phyloP scores from a whole-genome alignment of 2,113 vertebrate species.

The Agelaius phoeniceus region DNA sequence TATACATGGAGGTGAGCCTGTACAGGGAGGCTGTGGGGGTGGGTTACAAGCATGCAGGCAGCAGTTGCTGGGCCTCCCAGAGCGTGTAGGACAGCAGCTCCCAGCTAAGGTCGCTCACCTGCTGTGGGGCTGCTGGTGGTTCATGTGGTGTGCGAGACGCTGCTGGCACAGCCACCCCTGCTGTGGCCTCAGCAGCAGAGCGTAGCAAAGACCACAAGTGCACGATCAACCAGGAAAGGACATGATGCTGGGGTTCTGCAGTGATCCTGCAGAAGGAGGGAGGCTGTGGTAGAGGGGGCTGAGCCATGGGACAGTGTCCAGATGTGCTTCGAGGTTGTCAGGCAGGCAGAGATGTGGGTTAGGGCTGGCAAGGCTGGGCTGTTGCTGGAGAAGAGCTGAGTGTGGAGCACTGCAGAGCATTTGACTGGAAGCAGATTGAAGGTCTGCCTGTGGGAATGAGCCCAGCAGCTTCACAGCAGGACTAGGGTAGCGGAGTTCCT shows the following conservation, averaged over 20 bases:
- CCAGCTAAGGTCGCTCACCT: background rate
- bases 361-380: background rate
- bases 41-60: conserved; percentile 17
- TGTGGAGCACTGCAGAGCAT: background rate
- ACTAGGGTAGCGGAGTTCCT: background rate
- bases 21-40: background rate
- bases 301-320: background rate
- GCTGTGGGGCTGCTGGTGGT: background rate
- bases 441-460: background rate
- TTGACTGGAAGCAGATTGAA: background rate
- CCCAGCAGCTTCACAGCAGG: background rate
- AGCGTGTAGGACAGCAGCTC: background rate
- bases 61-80: background rate
- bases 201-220: fast-evolving
- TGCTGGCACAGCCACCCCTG: fast-evolving
- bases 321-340: fast-evolving
- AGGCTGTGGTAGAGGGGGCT: background rate
- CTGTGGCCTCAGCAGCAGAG: background rate
- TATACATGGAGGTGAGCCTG: background rate
- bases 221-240: fast-evolving
- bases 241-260: fast-evolving
- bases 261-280: fast-evolving
- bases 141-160: fast-evolving
- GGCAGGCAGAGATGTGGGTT: background rate
- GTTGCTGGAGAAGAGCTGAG: background rate